phyloP scores from a whole-genome alignment of 2,113 vertebrate species.

The Podilymbus podiceps region DNA sequence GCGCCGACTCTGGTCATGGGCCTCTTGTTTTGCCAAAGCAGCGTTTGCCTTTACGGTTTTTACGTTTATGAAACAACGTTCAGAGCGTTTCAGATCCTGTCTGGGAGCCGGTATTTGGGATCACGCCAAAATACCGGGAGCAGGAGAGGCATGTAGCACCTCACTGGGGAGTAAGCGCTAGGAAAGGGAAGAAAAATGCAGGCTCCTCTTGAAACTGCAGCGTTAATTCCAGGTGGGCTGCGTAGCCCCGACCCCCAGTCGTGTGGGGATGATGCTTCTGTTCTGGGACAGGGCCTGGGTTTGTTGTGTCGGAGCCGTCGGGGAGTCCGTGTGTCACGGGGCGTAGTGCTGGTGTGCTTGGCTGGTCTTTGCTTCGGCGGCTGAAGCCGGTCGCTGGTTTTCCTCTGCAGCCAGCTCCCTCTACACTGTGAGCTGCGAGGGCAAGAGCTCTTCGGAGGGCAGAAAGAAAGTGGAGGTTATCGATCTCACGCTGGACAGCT shows the following conservation, averaged over 20 bases:
- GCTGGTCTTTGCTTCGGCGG: accelerated
- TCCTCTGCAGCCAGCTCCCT: conserved; percentile 34
- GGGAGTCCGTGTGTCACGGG: background rate
- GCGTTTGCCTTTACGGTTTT: background rate
- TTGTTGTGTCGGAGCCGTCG: too few relatives aligned
- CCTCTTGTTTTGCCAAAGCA: background rate
- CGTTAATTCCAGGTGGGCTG: background rate
- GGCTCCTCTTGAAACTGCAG: background rate
- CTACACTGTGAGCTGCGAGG: conserved; percentile 53
- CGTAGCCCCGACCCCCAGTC: background rate
- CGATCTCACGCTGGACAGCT: conserved; percentile 76
- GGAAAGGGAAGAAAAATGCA: background rate
- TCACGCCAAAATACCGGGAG: background rate
- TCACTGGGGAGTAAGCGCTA: background rate
- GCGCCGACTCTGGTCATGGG: background rate
- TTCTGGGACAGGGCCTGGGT: background rate
- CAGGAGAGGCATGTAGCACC: background rate
- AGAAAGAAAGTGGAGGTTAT: conserved; percentile 77
- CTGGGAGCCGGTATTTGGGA: background rate
- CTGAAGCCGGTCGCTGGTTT: too few relatives aligned
- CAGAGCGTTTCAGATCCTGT: background rate
- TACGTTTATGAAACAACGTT: background rate
- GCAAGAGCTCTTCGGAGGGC: conserved; percentile 26
- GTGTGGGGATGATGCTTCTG: background rate
- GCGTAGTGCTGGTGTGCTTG: background rate